Base-by-base conservation (phyloP, 2,797 vertebrate genomes). In the Enteromius viviparus region DNA sequence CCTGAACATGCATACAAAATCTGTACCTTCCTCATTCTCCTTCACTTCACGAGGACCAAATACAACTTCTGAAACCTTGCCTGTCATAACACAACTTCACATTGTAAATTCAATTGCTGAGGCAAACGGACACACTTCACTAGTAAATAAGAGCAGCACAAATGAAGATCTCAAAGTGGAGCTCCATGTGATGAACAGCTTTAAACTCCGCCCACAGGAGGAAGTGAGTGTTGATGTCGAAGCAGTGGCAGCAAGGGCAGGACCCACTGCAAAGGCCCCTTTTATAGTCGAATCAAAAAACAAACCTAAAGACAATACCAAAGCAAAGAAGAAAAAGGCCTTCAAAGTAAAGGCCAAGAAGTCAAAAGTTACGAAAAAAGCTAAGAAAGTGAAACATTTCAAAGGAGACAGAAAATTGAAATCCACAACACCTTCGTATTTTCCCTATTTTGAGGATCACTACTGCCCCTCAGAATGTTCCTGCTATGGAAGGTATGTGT, bases 401-500 rank as follows among this genome's bases (percentile, higher is more conserved):
- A 81, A 83, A 32, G 42, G 21, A n/a, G 9, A 85, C 6, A 74
- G 70, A 76, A 88, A 89, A 81, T 0, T 64, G 49, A 51, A 87
- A 37, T 19, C 51, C 4, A 21, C 85, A 21, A 47, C 32, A 3
- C 78, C 87, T 15, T 40, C 79, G 0, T 58, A 87, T 34, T 91
- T 94, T 34, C 85, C 89, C 5, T 94, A 91, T 86, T 95, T 92
- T 79, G 82, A 88, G 90, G 91, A 93, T 60, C 69, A 90, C 82
- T 94, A 89, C 90, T 94, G 91, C 68, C 91, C 91, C 72, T 86
- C 86, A 42, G 91, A 91, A 29, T 92, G 92, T 87, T 88, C 87
- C 82, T 95, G 92, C 87, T 95, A 91, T 84, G 92, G 90, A 74
- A 91, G 89, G 86, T 94, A 89, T 90, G 78, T 79, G 53, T 75